phyloP scores from a whole-genome alignment of 1,140 invertebrate species.

The Tribolium madens region DNA sequence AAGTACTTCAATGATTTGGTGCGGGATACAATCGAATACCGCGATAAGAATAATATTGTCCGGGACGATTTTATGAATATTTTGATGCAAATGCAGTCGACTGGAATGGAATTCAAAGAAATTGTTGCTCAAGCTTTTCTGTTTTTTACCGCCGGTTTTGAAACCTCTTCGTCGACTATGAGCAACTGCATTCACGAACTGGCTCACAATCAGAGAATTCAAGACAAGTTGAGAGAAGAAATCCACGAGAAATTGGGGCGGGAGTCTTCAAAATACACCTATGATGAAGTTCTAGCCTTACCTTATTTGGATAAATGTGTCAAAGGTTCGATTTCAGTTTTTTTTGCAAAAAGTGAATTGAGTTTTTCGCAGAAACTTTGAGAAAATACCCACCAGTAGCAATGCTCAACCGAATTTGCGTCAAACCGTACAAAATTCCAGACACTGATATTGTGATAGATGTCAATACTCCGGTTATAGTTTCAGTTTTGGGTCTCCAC shows the following conservation, averaged over 20 bases:
- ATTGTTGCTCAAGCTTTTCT: constrained; percentile 63
- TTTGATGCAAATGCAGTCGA: constrained; percentile 57
- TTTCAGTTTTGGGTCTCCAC: constrained; percentile 60
- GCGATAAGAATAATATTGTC: constrained; percentile 64
- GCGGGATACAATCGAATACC: constrained; percentile 64
- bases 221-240: constrained; percentile 71
- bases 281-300: constrained; percentile 70
- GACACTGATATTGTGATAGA: constrained; percentile 51
- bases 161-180: constrained; percentile 73
- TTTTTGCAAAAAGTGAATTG: background rate
- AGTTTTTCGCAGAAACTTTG: constrained; percentile 62
- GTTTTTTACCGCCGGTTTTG: constrained; percentile 73
- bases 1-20: constrained; percentile 66
- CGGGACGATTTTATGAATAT: constrained; percentile 69
- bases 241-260: constrained; percentile 66
- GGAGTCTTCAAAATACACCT: constrained; percentile 67
- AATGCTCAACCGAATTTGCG: constrained; percentile 61
- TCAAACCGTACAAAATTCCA: constrained; percentile 61
- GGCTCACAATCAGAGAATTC: constrained; percentile 71
- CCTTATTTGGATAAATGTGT: constrained; percentile 71
- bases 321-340: constrained; percentile 59
- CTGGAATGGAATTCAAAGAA: constrained; percentile 24
- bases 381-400: constrained; percentile 64
- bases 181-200: constrained; percentile 71
- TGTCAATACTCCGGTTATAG: constrained; percentile 57